These are phyloP conservation scores for Sciaenops ocellatus DNA, from an alignment of 2,797 vertebrate species.

Conservation along the genomic window DNA sequence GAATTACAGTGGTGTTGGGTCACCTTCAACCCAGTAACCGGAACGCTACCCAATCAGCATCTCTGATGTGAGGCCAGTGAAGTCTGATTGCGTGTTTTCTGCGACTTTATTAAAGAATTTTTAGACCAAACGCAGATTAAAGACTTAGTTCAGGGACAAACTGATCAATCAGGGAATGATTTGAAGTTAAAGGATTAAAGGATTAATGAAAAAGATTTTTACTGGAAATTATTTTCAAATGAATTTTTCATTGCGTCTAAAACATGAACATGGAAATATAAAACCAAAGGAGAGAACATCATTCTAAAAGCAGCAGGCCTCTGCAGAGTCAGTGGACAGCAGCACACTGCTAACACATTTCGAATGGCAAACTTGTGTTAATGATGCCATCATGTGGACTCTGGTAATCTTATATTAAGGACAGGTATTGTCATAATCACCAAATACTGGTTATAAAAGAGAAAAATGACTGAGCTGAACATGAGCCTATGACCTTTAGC, in stretches of 20 bases:
- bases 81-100: constrained; percentile 52
- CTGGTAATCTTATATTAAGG: not conserved
- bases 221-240: not conserved
- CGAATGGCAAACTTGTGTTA: constrained; percentile 64
- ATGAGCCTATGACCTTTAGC: not conserved
- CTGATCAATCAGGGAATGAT: constrained; percentile 6
- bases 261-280: not conserved
- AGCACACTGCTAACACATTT: constrained; percentile 29
- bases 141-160: not conserved
- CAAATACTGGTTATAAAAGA: not conserved
- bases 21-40: constrained; percentile 44
- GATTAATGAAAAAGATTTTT: not conserved
- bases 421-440: not conserved
- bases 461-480: not conserved
- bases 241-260: not conserved
- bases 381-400: constrained; percentile 80
- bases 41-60: constrained; percentile 57
- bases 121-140: not conserved
- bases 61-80: constrained; percentile 64
- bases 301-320: not conserved
- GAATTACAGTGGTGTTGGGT: constrained; percentile 42
- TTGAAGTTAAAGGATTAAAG: not conserved
- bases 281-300: not conserved
- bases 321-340: constrained; percentile 6
- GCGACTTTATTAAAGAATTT: not conserved